Percentiles rank a stretch among this genome's conserved stretches.
phyloP scores from a whole-genome alignment of 2,888 invertebrate genomes.

The Melanargia galathea region DNA sequence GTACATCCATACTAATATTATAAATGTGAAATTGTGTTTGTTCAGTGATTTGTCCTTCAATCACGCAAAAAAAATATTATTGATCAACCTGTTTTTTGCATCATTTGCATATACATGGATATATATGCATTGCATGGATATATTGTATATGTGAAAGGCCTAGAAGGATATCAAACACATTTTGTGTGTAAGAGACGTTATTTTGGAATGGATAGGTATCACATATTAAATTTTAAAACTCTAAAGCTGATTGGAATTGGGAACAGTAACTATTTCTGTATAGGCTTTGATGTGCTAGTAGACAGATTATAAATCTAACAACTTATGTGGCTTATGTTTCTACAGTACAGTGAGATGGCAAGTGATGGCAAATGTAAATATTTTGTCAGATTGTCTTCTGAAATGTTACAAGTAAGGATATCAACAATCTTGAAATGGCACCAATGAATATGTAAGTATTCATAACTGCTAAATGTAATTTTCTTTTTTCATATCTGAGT shows the following conservation, averaged over 20 bases:
- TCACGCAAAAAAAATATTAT: too few species aligned
- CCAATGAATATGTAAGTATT: background rate
- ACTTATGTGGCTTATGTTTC: too few species aligned
- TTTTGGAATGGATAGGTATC: background rate
- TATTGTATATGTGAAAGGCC: too few species aligned
- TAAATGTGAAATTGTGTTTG: too few species aligned
- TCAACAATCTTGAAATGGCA: background rate
- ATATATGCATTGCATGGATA: too few species aligned
- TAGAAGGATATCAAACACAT: too few species aligned
- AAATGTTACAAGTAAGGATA: background rate
- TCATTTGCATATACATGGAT: too few species aligned
- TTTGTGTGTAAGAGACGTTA: background rate
- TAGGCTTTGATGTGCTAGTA: conserved; percentile 1
- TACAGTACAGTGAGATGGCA: background rate
- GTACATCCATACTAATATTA: too few species aligned
- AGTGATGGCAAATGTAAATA: background rate
- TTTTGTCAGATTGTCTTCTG: background rate
- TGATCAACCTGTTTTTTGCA: too few species aligned
- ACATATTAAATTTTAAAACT: background rate
- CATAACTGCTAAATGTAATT: background rate
- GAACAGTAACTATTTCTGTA: conserved; percentile 28
- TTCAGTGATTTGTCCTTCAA: too few species aligned
- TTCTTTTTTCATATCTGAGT: too few species aligned
- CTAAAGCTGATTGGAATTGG: too few species aligned
- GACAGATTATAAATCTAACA: background rate